A percentile compares a stretch with the other conserved stretches of the same genome.
Conservation (phyloP, 2,797 vertebrate species). For the Melanotaenia trifasciata region DNA sequence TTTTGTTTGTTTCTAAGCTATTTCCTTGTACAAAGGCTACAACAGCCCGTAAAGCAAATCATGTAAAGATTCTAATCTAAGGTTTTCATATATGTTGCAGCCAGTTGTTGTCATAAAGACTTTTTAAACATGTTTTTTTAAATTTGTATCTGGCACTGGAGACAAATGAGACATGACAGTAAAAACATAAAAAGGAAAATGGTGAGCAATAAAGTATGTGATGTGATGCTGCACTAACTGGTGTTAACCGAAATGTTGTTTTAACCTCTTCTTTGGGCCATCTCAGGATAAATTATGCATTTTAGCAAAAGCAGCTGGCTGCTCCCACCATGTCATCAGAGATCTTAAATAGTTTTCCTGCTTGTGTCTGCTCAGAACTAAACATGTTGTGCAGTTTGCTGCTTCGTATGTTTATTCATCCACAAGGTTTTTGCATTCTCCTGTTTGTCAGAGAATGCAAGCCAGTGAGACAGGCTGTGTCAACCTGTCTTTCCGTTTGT, state of each 20-base stretch:
- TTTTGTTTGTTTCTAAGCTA: no score
- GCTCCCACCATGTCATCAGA: no score
- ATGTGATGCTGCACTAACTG: background rate
- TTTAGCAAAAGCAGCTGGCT: background rate
- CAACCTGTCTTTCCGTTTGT: background rate
- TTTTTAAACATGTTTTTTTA: background rate
- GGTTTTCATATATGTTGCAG: background rate
- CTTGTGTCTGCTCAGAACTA: background rate
- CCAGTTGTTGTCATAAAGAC: background rate
- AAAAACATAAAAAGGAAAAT: background rate
- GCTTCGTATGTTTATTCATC: background rate
- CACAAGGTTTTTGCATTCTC: background rate
- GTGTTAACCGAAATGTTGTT: background rate
- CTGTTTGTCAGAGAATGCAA: background rate
- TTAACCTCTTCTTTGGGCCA: background rate
- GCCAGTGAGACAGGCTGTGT: background rate
- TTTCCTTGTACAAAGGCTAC: no score
- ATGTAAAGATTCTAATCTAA: background rate
- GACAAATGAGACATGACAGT: background rate
- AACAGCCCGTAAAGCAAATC: no score
- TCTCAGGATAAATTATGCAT: background rate
- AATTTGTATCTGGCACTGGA: background rate
- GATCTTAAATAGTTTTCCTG: background rate
- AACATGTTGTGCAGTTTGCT: background rate
- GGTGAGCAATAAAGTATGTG: background rate